phyloP scores from a whole-genome alignment of 2,797 vertebrate genomes.

The Euthynnus affinis region DNA sequence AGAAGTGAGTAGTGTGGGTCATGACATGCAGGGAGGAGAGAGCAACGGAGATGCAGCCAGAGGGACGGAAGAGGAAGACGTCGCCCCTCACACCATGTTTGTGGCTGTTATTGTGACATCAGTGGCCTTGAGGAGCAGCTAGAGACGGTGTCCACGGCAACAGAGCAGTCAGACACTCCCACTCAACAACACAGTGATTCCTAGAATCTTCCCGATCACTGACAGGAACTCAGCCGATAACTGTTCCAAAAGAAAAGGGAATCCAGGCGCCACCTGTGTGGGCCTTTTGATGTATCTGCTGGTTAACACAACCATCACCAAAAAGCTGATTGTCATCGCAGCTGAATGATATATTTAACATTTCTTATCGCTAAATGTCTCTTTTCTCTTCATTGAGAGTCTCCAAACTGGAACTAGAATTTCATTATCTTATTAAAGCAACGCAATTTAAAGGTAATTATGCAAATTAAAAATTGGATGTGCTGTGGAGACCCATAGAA shows the following conservation, averaged over 20 bases:
- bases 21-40: constrained; percentile 32
- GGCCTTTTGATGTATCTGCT: not conserved
- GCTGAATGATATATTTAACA: constrained; percentile 4
- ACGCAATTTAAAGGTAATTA: constrained; percentile 36
- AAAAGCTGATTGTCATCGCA: not conserved
- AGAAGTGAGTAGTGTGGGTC: constrained; percentile 62
- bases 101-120: constrained; percentile 71
- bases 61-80: constrained; percentile 33
- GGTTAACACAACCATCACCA: constrained; percentile 7
- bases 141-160: constrained; percentile 81
- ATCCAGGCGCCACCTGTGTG: constrained; percentile 2
- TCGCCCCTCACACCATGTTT: constrained; percentile 57
- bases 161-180: constrained; percentile 63
- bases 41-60: constrained; percentile 32
- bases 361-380: constrained; percentile 8
- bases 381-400: constrained; percentile 1
- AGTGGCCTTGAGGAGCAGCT: constrained; percentile 73
- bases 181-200: constrained; percentile 52
- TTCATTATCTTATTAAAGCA: not conserved
- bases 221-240: constrained; percentile 34
- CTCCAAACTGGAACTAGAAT: constrained; percentile 10
- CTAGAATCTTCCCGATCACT: constrained; percentile 44
- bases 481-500: constrained; percentile 1
- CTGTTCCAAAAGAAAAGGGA: constrained; percentile 15
- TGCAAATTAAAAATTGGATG: constrained; percentile 25